These are phyloP conservation scores for Hydropotes inermis DNA, from an alignment of 2,113 vertebrate species.

Conservation along the genomic window DNA sequence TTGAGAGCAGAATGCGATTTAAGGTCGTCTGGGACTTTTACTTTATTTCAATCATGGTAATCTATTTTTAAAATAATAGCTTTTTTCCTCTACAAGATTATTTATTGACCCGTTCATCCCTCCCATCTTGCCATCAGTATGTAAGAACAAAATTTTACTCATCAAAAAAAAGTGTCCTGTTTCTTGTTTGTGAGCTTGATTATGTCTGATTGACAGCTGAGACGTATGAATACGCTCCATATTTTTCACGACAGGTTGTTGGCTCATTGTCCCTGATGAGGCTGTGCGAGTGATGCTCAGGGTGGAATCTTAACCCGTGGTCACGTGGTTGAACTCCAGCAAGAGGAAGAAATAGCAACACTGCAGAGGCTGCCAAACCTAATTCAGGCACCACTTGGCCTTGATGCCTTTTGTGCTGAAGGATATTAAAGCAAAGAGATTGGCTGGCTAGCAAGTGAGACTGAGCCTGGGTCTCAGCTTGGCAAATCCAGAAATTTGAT, in stretches of 20 bases:
- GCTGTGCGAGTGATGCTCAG: background rate
- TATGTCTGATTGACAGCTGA: conserved; percentile 66
- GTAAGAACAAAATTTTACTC: conserved; percentile 56
- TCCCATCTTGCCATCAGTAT: conserved; percentile 44
- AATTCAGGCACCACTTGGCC: background rate
- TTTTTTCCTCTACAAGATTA: conserved; percentile 25
- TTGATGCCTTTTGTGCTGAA: background rate
- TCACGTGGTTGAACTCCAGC: background rate
- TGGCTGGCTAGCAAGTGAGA: background rate
- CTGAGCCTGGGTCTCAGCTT: background rate
- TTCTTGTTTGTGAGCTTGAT: conserved; percentile 71
- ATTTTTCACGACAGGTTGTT: conserved; percentile 45
- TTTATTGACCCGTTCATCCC: conserved; percentile 23
- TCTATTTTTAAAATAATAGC: conserved; percentile 53
- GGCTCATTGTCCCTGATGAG: background rate
- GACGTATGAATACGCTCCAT: conserved; percentile 44
- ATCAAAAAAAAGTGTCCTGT: conserved; percentile 51
- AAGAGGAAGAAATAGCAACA: background rate
- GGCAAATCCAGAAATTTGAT: background rate
- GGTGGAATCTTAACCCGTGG: background rate
- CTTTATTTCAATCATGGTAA: conserved; percentile 48
- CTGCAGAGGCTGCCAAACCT: background rate
- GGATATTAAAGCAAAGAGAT: background rate
- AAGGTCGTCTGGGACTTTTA: conserved; percentile 24
- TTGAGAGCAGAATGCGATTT: background rate